Base-by-base conservation (phyloP, 2,888 invertebrate genomes). In the Acleris holmiana region DNA sequence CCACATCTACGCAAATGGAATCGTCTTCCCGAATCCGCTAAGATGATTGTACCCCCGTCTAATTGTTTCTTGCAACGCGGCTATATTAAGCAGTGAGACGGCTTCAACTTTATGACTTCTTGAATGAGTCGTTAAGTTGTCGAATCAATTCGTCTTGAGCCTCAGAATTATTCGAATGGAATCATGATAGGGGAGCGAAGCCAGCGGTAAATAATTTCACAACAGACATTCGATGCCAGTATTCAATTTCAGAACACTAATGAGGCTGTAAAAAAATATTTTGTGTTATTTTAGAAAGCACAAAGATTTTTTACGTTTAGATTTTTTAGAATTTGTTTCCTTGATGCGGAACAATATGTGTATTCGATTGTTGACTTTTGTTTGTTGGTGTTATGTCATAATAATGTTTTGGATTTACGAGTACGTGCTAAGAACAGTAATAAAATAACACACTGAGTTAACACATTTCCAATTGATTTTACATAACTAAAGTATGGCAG, bases 51-150 rank as follows among this genome's bases (percentile, higher is more conserved):
- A 82, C 85, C 85, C 83, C 86, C 85, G 89, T 91, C 88, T 92
- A 91, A 92, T 91, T 91, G 91, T 91, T 91, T 91, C 91, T 91
- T 88, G 89, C 91, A 86, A 86, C 84, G 86, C 85, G 83, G 85
- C 84, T 88, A 88, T 91, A 91, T 91, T 91, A 91, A 91, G 89
- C 89, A 86, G 89, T 86, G 86, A 88, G 86, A 83, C 85, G 80
- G 82, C 83, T 79, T 80, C 83, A 82, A 88, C 85, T 92, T 91
- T 92, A 92, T 85, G 90, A 90, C 88, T 88, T 83, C 86, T 86
- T 79, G 83, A 91, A 90, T 86, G 88, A 89, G 84, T 85, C 90
- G 88, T 91, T 89, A 91, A 89, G 80, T 85, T 86, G 89, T 89
- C 86, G 88, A 88, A 90, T 91, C 89, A 86, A 89, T 91, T 90